A percentile compares a stretch with the other conserved stretches of the same genome.
phyloP scores from a whole-genome alignment of 2,888 invertebrate genomes.

The Morinoia aosen region DNA sequence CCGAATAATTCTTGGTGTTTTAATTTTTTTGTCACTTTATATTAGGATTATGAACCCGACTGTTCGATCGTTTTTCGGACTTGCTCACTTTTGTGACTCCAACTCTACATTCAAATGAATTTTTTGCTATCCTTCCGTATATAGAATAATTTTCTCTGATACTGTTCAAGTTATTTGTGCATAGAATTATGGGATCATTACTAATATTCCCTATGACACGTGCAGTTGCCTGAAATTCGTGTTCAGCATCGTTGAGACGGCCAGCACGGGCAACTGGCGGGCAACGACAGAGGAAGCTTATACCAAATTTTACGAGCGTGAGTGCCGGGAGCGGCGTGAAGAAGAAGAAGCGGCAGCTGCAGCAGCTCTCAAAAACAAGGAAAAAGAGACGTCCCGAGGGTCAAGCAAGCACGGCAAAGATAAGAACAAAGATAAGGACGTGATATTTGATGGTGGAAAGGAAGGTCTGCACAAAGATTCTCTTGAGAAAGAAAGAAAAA shows the following conservation, averaged over 20 bases:
- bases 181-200: neutral
- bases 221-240: conserved; percentile 67
- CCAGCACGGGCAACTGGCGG: conserved; percentile 57
- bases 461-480: neutral
- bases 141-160: neutral
- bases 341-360: neutral
- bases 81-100: neutral
- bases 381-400: neutral
- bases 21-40: too few relatives aligned
- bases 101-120: neutral
- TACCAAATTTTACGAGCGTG: conserved; percentile 38
- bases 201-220: neutral
- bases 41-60: too few relatives aligned
- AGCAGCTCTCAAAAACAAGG: neutral
- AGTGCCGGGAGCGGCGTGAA: conserved; percentile 28
- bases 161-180: neutral
- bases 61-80: neutral
- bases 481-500: conserved; percentile 36
- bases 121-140: neutral
- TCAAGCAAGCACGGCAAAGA: neutral
- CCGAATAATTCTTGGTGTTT: too few relatives aligned
- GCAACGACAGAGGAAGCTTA: conserved; percentile 36
- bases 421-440: neutral
- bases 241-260: conserved; percentile 67
- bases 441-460: neutral